Base-by-base conservation (phyloP, 1,140 invertebrate species). In the Laupala kohalensis region DNA sequence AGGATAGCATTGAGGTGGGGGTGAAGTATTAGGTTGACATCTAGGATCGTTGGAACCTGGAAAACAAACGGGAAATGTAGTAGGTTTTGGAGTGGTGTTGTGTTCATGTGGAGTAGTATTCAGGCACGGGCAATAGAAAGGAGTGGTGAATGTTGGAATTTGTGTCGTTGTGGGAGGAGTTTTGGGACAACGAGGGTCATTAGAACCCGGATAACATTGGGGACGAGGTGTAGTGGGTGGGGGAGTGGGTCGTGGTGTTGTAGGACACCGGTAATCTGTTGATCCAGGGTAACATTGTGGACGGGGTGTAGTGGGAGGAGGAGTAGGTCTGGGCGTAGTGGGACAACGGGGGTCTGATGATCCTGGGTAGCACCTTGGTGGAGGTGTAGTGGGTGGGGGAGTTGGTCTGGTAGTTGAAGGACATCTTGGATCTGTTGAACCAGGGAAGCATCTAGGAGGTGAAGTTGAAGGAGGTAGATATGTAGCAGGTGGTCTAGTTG, bases 181-280 rank as follows among this genome's bases (percentile, higher is more conserved):
- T 73, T 74, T 75, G 0, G 81, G 81, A 73, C 80, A 81, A 27
- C 80, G 74, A 3, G 82, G 79, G 27, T 81, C 80, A 25, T 25
- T 74, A 3, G 75, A 78, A 5, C 80, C 80, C 19, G 78, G 79
- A 71, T 70, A 76, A 29, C 76, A 76, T 0, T 68, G 25, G 3
- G 77, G 79, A 69, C 76, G 76, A 0, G 78, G 72, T n/a, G n/a
- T n/a, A n/a, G n/a, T n/a, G n/a, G 9, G 69, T 70, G 24, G 74
- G 1, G 37, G 37, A 53, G 37, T 9, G 1, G 37, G 37, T n/a
- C 37, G 9, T 53, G 37, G 73, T 72, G 73, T 69, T 76, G 71
- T 71, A 66, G 72, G 76, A 72, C 77, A 76, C 53, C 76, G 37
- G 4, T 78, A 76, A 71, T 78, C 77, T 24, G 37, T 72, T 26